Evolutionary conservation across 2,888 invertebrate genomes (phyloP), one percentile per base, ranked within the genome.

Genomic region (Hedya salicella): DNA sequence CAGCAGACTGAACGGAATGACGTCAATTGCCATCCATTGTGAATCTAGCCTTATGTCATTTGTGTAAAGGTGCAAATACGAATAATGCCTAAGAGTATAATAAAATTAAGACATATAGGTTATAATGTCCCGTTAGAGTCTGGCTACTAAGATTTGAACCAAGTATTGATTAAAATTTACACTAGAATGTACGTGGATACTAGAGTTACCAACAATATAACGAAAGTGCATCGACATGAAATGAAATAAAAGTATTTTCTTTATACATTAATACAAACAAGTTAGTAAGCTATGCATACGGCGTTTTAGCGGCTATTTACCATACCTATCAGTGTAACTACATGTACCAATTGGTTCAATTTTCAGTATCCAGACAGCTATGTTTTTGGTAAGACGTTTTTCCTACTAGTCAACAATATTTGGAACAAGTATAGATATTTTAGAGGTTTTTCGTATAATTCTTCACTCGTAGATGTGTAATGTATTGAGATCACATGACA

Each of bases 371-470:
- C 36, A 36, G 9, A 36, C 36, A 36, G 36, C 9, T 36, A 36
- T 36, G 40, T 64, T 46, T n/a, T 39, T 54, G 17, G 21, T 62
- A 54, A 68, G 72, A 69, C 62, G 73, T 73, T 75, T 76, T 75
- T 74, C 71, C 68, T 70, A 73, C 82, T 82, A 82, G 82, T 82
- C 83, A 77, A 67, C 69, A 66, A 60, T 57, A 62, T 50, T 67
- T 62, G 42, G 63, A 36, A 52, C 57, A 62, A 77, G 73, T 78
- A 75, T 75, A 75, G 73, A 72, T 69, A 76, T 52, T 62, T 62
- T 53, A 53, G 46, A 21, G 36, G 14, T 32, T 48, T 48, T 57
- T 53, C 25, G 53, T 54, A 19, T 54, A 13, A 54, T 39, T 62
- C 46, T 48, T 30, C 44, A 52, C 21, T 36, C 42, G 19, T 65